These are phyloP conservation scores for Acanthosoma haemorrhoidale DNA, from an alignment of 2,888 invertebrate genomes.

Conservation along the genomic window DNA sequence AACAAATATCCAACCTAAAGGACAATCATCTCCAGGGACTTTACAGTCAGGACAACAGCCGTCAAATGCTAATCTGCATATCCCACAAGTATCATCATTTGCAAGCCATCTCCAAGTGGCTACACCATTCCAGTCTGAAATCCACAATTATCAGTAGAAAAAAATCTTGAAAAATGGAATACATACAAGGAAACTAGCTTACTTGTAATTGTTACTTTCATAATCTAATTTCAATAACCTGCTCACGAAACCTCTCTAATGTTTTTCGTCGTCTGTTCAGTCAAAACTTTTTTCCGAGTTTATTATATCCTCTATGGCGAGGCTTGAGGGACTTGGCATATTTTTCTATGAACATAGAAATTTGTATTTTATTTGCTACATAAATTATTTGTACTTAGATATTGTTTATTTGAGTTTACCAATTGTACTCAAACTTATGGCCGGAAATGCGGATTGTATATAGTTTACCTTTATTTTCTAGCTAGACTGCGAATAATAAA, in stretches of 20 bases:
- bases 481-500: too few species aligned
- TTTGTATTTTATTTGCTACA: too few species aligned
- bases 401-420: too few species aligned
- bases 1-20: conserved; percentile 56
- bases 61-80: conserved; percentile 98
- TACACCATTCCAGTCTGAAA: conserved; percentile 82
- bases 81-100: conserved; percentile 98
- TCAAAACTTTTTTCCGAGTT: too few species aligned
- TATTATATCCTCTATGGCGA: too few species aligned
- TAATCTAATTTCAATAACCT: conserved; percentile 43
- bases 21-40: conserved; percentile 95
- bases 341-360: too few species aligned
- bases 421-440: too few species aligned
- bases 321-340: too few species aligned
- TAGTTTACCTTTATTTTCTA: too few species aligned
- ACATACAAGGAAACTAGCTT: conserved; percentile 43
- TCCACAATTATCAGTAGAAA: background rate
- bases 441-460: too few species aligned
- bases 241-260: background rate
- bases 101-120: conserved; percentile 99
- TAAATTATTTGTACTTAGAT: too few species aligned
- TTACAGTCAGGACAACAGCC: conserved; percentile 97
- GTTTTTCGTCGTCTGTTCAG: background rate
- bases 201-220: conserved; percentile 63
- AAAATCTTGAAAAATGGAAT: background rate